Conservation (phyloP, 2,113 vertebrate genomes). For the Microtus montanus region DNA sequence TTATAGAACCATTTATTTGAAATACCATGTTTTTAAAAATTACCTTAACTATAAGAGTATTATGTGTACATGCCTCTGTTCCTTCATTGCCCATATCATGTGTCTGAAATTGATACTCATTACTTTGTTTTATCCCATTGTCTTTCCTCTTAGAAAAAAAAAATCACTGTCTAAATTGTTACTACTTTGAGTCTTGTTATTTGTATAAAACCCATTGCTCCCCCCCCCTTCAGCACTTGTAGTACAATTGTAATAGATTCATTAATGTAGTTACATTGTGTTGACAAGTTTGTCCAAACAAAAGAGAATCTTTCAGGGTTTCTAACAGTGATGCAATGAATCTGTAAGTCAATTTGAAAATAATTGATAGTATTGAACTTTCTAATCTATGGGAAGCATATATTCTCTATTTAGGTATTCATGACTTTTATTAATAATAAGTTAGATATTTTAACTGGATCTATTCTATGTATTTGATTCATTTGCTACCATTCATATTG, state of each 20-base stretch:
- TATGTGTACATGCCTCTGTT: not conserved
- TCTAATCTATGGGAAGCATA: not conserved
- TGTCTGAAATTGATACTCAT: not conserved
- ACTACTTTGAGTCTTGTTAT: not conserved
- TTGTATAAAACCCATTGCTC: not conserved
- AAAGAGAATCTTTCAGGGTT: not conserved
- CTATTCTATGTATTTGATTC: slow-evolving; percentile 1
- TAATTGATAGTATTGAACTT: not conserved
- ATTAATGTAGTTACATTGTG: not conserved
- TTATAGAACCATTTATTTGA: not conserved
- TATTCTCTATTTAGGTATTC: not conserved
- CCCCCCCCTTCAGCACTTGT: not conserved
- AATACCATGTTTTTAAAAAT: not conserved
- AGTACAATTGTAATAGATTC: not conserved
- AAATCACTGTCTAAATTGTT: not conserved
- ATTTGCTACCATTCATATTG: not conserved
- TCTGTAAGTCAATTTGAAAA: not conserved
- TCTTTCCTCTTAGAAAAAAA: not conserved
- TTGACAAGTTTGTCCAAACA: not conserved
- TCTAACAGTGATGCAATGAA: not conserved
- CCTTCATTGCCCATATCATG: not conserved
- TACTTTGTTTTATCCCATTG: not conserved
- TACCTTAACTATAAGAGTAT: not conserved
- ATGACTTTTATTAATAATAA: not conserved
- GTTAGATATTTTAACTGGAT: not conserved